Evolutionary conservation across 2,113 vertebrate genomes (phyloP).

Genomic region (Syngnathus floridae): DNA sequence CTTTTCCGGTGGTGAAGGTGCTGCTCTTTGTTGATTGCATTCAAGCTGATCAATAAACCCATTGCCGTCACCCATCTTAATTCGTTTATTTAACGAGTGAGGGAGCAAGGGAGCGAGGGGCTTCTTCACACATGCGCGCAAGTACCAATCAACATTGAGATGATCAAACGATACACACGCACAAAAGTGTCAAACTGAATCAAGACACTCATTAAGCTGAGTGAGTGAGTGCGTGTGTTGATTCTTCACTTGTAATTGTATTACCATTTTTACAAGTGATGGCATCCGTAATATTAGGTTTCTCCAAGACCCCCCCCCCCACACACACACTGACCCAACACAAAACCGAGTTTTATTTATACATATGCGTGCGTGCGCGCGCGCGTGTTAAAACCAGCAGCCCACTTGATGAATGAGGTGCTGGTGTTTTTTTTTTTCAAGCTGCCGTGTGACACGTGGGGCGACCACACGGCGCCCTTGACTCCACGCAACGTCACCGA

Average conservation of each 20-base stretch:
- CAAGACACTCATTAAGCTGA: neutral
- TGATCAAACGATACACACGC: neutral
- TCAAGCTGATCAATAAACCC: neutral
- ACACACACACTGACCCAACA: neutral
- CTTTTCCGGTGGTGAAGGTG: neutral
- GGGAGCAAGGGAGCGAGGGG: neutral
- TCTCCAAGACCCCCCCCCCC: too few relatives aligned
- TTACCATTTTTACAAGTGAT: neutral
- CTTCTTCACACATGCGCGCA: neutral
- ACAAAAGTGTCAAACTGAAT: neutral
- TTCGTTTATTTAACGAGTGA: neutral
- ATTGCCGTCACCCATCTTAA: neutral
- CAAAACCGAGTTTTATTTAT: neutral
- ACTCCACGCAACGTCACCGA: neutral
- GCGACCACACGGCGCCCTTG: slow-evolving; percentile 63
- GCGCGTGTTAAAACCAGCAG: neutral
- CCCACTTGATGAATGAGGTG: slow-evolving; percentile 69
- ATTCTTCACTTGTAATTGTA: neutral
- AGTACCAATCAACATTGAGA: neutral
- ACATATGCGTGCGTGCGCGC: neutral
- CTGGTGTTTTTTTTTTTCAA: slow-evolving; percentile 40
- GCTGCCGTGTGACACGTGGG: slow-evolving; percentile 58
- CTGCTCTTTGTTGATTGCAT: neutral
- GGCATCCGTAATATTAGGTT: neutral
- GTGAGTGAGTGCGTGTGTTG: neutral